phyloP scores from a whole-genome alignment of 2,888 invertebrate genomes.

The Agonopterix alstromeriana region DNA sequence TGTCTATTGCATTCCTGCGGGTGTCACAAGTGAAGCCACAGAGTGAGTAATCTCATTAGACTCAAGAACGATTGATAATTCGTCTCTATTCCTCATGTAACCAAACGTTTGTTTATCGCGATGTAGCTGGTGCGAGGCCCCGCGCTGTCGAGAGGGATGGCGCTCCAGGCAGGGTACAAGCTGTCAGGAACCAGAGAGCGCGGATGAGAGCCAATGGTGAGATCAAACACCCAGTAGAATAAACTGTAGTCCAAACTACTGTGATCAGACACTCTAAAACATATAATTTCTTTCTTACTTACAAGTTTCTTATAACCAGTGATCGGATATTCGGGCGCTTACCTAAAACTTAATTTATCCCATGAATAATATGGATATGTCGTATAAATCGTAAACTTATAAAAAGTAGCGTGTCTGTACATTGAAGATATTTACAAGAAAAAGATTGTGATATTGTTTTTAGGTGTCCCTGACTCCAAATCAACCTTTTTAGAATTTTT shows the following conservation, averaged over 20 bases:
- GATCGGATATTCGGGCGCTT: too few relatives aligned
- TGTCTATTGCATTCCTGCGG: slow-evolving; percentile 49
- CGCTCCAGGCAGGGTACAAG: slow-evolving; percentile 82
- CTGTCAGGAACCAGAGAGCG: slow-evolving; percentile 83
- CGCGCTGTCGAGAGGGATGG: slow-evolving; percentile 69
- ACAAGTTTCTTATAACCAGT: too few relatives aligned
- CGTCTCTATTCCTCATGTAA: not conserved
- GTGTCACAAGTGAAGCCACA: slow-evolving; percentile 48
- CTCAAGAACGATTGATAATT: not conserved
- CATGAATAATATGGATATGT: too few relatives aligned
- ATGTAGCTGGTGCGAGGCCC: slow-evolving; percentile 30
- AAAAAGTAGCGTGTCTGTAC: too few relatives aligned
- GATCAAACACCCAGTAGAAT: not conserved
- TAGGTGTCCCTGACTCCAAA: too few relatives aligned
- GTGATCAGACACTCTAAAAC: too few relatives aligned
- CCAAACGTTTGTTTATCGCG: not conserved
- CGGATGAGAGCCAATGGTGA: slow-evolving; percentile 78
- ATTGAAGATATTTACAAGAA: too few relatives aligned
- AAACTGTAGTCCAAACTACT: not conserved
- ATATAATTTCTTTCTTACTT: too few relatives aligned
- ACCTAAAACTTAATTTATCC: too few relatives aligned
- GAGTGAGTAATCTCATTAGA: slow-evolving; percentile 27
- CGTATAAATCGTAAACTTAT: too few relatives aligned
- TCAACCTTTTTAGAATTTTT: too few relatives aligned
- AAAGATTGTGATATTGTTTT: too few relatives aligned